Evolutionary conservation across 2,888 invertebrate genomes (phyloP), one percentile per base, ranked within the genome.

Genomic region (Furcula furcula): DNA sequence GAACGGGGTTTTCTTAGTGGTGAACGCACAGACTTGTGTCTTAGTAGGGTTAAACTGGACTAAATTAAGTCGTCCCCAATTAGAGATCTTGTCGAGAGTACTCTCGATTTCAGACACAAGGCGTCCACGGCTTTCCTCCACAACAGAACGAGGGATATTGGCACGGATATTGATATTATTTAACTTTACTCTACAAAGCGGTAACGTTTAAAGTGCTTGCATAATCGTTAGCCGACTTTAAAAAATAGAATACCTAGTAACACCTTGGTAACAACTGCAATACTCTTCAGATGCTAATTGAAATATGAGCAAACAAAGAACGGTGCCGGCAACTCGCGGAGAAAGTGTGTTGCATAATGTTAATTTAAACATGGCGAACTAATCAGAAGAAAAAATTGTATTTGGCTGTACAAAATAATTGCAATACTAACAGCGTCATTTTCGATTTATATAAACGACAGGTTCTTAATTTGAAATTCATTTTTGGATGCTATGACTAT

Each of bases 281-380:
- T 66, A 64, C 63, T 61, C 67, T 73, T 69, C 59, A 56, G 59
- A 68, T 80, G 81, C 75, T 84, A 83, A 84, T 81, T 81, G 76
- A 68, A 76, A 73, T 68, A 58, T 67, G 67, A 67, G 66, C 72
- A 69, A 69, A 69, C 61, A 61, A 59, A 48, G 64, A 71, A 70
- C 61, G 48, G 56, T 54, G 65, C 38, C 44, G 42, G 44, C 35
- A 36, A 40, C 14, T 14, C 14, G 9, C 32, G 55, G 84, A 70
- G 85, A 84, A 85, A 85, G 85, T 76, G 35, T 12, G 46, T 83
- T 80, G 55, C 55, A 54, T 68, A 79, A 84, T 50, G 35, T 48
- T 59, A 64, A 67, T 71, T 66, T 66, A 41, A 52, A 51, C 56
- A 47, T 36, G 40, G 37, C 42, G 31, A 52, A 55, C 55, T 66